phyloP scores from a whole-genome alignment of 1,140 invertebrate genomes.

The Drosophila kikkawai region DNA sequence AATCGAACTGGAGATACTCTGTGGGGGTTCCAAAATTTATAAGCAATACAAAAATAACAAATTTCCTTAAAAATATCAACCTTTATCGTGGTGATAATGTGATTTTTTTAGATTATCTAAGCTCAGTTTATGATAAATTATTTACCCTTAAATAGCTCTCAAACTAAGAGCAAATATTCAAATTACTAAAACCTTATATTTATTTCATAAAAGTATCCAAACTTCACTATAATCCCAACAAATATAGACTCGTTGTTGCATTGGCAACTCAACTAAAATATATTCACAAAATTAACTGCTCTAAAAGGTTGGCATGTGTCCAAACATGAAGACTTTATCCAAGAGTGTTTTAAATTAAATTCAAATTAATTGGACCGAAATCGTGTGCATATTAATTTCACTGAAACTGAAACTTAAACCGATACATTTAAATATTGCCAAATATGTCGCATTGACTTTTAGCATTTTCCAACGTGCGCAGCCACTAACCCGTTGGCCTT shows the following conservation, averaged over 20 bases:
- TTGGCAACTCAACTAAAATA: neutral
- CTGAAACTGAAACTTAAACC: constrained; percentile 36
- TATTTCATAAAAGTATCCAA: neutral
- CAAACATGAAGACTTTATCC: constrained; percentile 22
- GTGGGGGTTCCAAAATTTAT: neutral
- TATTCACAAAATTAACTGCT: constrained; percentile 8
- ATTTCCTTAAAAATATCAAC: no score
- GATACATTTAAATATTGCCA: constrained; percentile 31
- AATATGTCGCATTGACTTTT: constrained; percentile 46
- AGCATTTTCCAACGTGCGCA: constrained; percentile 24
- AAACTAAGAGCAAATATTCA: no score
- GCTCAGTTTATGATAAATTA: no score
- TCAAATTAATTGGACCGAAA: constrained; percentile 41
- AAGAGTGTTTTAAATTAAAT: constrained; percentile 38
- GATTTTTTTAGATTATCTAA: no score
- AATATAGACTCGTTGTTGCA: neutral
- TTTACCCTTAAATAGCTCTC: no score
- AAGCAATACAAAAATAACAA: no score
- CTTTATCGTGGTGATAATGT: no score
- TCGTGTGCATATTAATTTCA: constrained; percentile 39
- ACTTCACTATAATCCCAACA: neutral
- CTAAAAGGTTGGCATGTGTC: constrained; percentile 27
- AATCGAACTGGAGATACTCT: constrained; percentile 9
- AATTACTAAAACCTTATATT: no score
- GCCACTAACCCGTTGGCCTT: constrained; percentile 43